Conservation (phyloP, 2,888 invertebrate genomes). For the Scelioninae gen. 2 region DNA sequence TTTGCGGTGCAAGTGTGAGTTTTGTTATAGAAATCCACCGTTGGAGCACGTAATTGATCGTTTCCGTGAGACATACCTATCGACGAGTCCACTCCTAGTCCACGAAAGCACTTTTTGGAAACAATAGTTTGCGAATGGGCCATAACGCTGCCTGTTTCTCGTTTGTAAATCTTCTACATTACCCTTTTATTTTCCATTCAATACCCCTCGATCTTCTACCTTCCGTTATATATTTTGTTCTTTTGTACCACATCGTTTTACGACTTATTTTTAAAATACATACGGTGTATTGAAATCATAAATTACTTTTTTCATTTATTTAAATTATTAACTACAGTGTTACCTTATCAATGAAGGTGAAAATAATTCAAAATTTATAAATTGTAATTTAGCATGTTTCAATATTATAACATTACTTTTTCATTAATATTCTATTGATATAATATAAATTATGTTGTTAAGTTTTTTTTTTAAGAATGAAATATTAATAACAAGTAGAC, state of each 20-base stretch:
- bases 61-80: constrained; percentile 38
- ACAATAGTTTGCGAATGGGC: constrained; percentile 50
- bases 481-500: too few relatives aligned
- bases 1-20: constrained; percentile 17
- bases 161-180: constrained; percentile 32
- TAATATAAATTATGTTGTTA: too few relatives aligned
- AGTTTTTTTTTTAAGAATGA: too few relatives aligned
- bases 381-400: too few relatives aligned
- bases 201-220: constrained; percentile 23
- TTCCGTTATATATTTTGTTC: constrained; percentile 8
- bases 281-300: background rate
- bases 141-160: constrained; percentile 39
- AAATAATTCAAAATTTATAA: too few relatives aligned
- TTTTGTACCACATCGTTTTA: background rate
- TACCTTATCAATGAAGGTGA: too few relatives aligned
- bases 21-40: constrained; percentile 29
- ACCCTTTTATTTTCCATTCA: constrained; percentile 31
- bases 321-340: too few relatives aligned
- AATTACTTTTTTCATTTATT: background rate
- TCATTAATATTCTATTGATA: too few relatives aligned
- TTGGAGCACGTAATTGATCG: constrained; percentile 25
- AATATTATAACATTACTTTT: too few relatives aligned
- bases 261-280: background rate
- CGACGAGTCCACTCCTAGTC: constrained; percentile 29
- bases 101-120: constrained; percentile 44